phyloP scores from a whole-genome alignment of 2,888 invertebrate species.

The Malthinus flaveolus region DNA sequence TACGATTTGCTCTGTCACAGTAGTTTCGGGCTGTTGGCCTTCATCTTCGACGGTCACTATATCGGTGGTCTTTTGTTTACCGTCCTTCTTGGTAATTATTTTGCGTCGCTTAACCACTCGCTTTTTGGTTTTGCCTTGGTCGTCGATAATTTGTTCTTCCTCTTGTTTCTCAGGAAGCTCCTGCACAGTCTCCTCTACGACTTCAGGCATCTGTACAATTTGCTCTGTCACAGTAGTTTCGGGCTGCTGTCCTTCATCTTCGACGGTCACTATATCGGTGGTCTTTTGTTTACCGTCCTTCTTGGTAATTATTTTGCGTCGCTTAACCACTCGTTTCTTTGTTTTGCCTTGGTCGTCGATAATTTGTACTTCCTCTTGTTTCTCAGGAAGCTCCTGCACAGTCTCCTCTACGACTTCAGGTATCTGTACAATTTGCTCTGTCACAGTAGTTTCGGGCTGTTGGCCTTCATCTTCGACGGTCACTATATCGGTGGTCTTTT shows the following conservation, averaged over 20 bases:
- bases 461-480: slow-evolving; percentile 43
- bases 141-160: slow-evolving; percentile 37
- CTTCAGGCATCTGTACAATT: slow-evolving; percentile 34
- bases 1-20: slow-evolving; percentile 34
- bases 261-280: slow-evolving; percentile 37
- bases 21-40: slow-evolving; percentile 40
- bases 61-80: slow-evolving; percentile 32
- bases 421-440: slow-evolving; percentile 36
- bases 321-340: slow-evolving; percentile 49
- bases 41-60: slow-evolving; percentile 40
- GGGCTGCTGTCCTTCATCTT: slow-evolving; percentile 48
- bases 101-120: slow-evolving; percentile 43
- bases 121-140: slow-evolving; percentile 39
- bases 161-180: slow-evolving; percentile 46
- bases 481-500: slow-evolving; percentile 47
- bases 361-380: slow-evolving; percentile 54
- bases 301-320: slow-evolving; percentile 47
- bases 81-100: slow-evolving; percentile 41
- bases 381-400: slow-evolving; percentile 55
- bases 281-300: slow-evolving; percentile 36
- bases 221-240: slow-evolving; percentile 51
- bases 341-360: slow-evolving; percentile 40
- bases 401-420: slow-evolving; percentile 32
- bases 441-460: slow-evolving; percentile 38
- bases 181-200: slow-evolving; percentile 35